Evolutionary conservation across 1,140 invertebrate species (phyloP), one percentile per base, ranked within the genome.

Genomic region (Mesaphorura yosii): DNA sequence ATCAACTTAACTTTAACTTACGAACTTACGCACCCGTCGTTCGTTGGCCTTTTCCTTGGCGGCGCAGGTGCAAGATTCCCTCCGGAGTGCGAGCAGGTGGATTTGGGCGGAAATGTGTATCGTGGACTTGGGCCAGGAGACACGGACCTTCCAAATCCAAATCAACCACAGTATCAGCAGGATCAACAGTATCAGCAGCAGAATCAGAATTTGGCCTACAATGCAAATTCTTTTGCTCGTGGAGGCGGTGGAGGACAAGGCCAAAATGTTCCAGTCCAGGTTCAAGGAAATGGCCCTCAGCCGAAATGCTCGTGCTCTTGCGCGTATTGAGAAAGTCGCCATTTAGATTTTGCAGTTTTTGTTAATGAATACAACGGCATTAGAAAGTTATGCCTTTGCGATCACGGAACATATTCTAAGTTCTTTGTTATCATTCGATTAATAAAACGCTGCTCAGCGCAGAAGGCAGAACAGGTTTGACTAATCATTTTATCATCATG

Each of bases 91-190:
- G 15, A 48, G 10, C 19, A 26, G n/a, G 50, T 53, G 17, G 60
- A 63, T 22, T 42, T 57, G 17, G 57, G 60, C 28, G 60, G 60
- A 29, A 63, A 63, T 40, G 57, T 59, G 3, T 63, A 63, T 41
- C 45, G 58, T 48, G 54, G 58, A 5, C 49, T 57, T 19, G 60
- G 60, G 1, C 60, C 60, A 2, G 53, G 53, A 39, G 60, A 62
- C 38, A 59, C 60, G 3, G 60, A 62, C 45, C 49, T 49, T n/a
- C 60, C 60, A 5, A 51, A 47, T 19, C 50, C 37, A 17, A 55
- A 55, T 20, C 19, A 45, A 34, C 37, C 41, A 19, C 6, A 37
- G 46, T 28, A 58, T 28, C 51, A 53, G 29, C 45, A 53, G 39
- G 12, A 51, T 14, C 42, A 57, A 38, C 46, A 34, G 23, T 23